Conservation (phyloP, 2,113 vertebrate species). For the Microcebus ravelobensis region DNA sequence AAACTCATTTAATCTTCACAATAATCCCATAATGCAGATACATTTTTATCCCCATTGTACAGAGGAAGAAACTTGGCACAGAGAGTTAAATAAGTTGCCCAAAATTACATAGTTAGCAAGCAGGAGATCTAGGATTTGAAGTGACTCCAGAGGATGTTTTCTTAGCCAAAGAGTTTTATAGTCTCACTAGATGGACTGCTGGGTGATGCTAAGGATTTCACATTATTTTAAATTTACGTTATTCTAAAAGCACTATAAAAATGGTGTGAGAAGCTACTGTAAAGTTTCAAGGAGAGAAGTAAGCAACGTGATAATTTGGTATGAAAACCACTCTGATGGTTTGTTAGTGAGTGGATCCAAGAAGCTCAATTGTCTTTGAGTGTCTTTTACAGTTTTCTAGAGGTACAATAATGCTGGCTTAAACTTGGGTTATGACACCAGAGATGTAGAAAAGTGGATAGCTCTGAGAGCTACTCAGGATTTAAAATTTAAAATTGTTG, state of each 20-base stretch:
- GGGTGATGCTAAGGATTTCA: not conserved
- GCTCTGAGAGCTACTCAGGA: not conserved
- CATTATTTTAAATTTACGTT: slow-evolving; percentile 32
- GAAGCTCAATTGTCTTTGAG: not conserved
- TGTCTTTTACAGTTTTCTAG: not conserved
- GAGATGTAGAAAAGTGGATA: not conserved
- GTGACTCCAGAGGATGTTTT: slow-evolving; percentile 5
- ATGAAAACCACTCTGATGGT: not conserved
- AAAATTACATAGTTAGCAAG: slow-evolving; percentile 31
- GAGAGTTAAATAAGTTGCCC: slow-evolving; percentile 35
- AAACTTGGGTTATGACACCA: not conserved
- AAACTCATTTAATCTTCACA: slow-evolving; percentile 37
- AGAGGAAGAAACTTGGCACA: slow-evolving; percentile 41
- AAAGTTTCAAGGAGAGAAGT: not conserved
- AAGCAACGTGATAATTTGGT: not conserved
- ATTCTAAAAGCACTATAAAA: slow-evolving; percentile 14
- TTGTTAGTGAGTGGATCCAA: not conserved
- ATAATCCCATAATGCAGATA: not conserved
- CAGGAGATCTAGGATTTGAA: slow-evolving; percentile 39
- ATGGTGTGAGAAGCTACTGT: not conserved
- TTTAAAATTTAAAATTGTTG: not conserved
- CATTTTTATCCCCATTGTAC: slow-evolving; percentile 35
- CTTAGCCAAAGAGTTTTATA: slow-evolving; percentile 44
- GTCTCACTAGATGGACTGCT: not conserved
- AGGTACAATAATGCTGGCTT: not conserved